phyloP scores from a whole-genome alignment of 2,888 invertebrate genomes.

The Ganaspis brasiliensis region DNA sequence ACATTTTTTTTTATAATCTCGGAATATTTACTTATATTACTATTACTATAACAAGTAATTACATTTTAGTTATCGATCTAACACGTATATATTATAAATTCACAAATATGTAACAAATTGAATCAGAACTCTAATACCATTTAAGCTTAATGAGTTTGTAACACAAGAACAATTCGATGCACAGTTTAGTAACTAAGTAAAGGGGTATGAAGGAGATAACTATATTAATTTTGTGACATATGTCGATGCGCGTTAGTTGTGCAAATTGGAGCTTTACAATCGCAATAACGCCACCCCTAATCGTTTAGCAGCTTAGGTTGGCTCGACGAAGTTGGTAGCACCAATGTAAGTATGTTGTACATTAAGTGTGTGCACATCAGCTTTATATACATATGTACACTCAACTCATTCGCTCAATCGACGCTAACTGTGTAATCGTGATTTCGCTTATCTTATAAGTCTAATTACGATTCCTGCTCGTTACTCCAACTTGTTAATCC shows the following conservation, averaged over 20 bases:
- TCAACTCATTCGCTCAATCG: conserved; percentile 30
- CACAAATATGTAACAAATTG: neutral
- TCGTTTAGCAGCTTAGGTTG: conserved; percentile 28
- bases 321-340: conserved; percentile 25
- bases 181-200: conserved; percentile 12
- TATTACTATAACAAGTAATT: neutral
- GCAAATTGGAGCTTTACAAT: conserved; percentile 38
- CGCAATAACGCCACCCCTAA: conserved; percentile 32
- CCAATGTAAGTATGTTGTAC: neutral
- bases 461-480: conserved; percentile 34
- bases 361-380: neutral
- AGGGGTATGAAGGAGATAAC: conserved; percentile 5
- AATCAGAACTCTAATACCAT: neutral
- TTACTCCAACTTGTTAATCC: conserved; percentile 34
- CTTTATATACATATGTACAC: conserved; percentile 4
- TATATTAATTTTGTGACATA: conserved; percentile 34
- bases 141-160: neutral
- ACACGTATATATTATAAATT: too few relatives aligned
- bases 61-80: neutral
- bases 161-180: neutral
- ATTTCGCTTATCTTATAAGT: conserved; percentile 40
- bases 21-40: conserved; percentile 2
- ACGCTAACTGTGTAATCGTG: conserved; percentile 5
- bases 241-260: conserved; percentile 21
- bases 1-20: neutral